phyloP scores from a whole-genome alignment of 2,797 vertebrate species.

The Spheniscus humboldti region DNA sequence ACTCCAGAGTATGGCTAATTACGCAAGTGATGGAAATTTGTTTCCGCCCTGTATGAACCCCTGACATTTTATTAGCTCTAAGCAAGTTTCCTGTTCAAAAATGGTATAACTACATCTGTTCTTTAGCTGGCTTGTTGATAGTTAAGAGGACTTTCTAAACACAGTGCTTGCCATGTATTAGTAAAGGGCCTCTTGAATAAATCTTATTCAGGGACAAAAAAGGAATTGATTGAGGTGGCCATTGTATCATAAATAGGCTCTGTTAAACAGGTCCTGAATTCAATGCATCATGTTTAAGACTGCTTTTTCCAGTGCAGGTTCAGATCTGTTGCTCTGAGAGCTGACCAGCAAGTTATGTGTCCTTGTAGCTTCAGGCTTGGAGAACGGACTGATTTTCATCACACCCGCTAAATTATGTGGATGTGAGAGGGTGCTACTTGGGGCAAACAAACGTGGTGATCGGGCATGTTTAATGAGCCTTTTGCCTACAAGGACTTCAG shows the following conservation, averaged over 20 bases:
- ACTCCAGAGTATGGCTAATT: not conserved
- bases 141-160: not conserved
- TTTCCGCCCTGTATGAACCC: not conserved
- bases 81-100: not conserved
- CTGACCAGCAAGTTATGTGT: not conserved
- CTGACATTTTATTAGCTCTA: not conserved
- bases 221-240: not conserved
- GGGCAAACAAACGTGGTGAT: fast-evolving
- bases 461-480: not conserved
- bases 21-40: not conserved
- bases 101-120: not conserved
- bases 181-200: not conserved
- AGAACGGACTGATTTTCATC: not conserved
- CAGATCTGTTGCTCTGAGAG: not conserved
- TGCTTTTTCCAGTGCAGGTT: not conserved
- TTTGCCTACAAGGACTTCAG: not conserved
- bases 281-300: not conserved
- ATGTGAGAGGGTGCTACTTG: not conserved
- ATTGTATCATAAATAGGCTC: not conserved
- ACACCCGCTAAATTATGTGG: not conserved
- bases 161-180: not conserved
- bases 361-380: not conserved
- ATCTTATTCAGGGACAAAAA: not conserved
- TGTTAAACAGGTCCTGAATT: not conserved
- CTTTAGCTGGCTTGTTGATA: not conserved